Base-by-base conservation (phyloP, 2,888 invertebrate species). In the Mayetiola destructor region DNA sequence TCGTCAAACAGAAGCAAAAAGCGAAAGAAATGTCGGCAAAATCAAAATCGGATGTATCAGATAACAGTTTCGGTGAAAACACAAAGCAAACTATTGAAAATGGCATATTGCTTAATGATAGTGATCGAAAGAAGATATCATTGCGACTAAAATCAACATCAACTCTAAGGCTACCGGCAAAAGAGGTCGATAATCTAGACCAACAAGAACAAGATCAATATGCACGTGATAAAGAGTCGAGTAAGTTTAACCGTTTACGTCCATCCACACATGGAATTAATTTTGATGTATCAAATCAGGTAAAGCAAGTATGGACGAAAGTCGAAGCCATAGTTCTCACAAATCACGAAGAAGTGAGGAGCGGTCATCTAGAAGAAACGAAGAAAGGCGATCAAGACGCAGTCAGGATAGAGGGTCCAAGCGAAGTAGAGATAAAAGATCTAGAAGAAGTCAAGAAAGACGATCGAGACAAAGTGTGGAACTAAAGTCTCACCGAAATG, bases 71-170 rank as follows among this genome's bases (percentile, higher is more conserved):
- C 23, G 14, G 23, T 42, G 23, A 48, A 23, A 48, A n/a, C 12
- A n/a, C 48, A 48, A 48, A n/a, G 12, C 14, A 6, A n/a, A 2
- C 16, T 12, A 9, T 32, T 2, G 29, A 48, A n/a, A 48, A 48
- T n/a, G 48, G 48, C n/a, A n/a, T 16, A 2, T 16, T 48, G 27
- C n/a, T 48, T 1, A 14, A 48, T 27, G 48, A 48, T 14, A 48
- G 48, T 27, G 48, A 48, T 27, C 48, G 48, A 48, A 48, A 48
- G 9, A 48, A 48, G n/a, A 27, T 48, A n/a, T 48, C 48, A 27
- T 48, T 48, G n/a, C 23, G 16, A 27, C 18, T 48, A 20, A 48
- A 48, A 27, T 9, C 14, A 48, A 23, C n/a, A n/a, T n/a, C 48
- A 48, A 48, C 48, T 8, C 16, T 48, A n/a, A 48, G 27, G 16